Base-by-base conservation (phyloP, 1,140 invertebrate genomes). In the Bradysia coprophila region DNA sequence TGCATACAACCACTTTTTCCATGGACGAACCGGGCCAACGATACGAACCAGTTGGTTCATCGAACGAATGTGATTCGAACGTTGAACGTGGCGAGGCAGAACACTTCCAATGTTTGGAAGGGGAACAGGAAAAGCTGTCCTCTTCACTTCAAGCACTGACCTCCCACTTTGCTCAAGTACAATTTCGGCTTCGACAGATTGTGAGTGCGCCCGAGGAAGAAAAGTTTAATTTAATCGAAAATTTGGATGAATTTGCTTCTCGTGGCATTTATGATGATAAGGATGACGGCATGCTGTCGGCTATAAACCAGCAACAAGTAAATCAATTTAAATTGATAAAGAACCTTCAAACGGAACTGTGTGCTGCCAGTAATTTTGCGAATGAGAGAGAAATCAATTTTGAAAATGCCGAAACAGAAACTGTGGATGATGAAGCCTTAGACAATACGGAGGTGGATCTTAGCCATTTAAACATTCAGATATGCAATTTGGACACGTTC, bases 131-230 rank as follows among this genome's bases (percentile, higher is more conserved):
- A n/a, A n/a, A n/a, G n/a, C n/a, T n/a, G n/a, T n/a, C n/a, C n/a
- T n/a, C 87, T n/a, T 97, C 93, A 1, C 68, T 99, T 2, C 79
- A 98, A 57, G 90, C 94, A 18, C 67, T 98, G 44, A 97, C 94
- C 5, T 91, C 93, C 16, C 95, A 98, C 67, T 94, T 98, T 64
- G 94, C 94, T 42, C 94, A 98, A 67, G 83, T 98, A 11, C 94
- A 98, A 62, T 90, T 98, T 62, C 71, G 94, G 44, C 69, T 98
- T 33, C 78, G 89, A 46, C 94, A 98, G 69, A 94, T 98, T 53
- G 81, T 93, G 10, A 85, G 88, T 59, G 86, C 93, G 4, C 78
- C 85, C 0, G 59, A 72, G 1, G 75, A 83, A 49, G 78, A 92
- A 48, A 91, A 91, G 61, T 89, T 96, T 67, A 76, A 68, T 40